phyloP scores from a whole-genome alignment of 2,797 vertebrate genomes.

The Lepus townsendii region DNA sequence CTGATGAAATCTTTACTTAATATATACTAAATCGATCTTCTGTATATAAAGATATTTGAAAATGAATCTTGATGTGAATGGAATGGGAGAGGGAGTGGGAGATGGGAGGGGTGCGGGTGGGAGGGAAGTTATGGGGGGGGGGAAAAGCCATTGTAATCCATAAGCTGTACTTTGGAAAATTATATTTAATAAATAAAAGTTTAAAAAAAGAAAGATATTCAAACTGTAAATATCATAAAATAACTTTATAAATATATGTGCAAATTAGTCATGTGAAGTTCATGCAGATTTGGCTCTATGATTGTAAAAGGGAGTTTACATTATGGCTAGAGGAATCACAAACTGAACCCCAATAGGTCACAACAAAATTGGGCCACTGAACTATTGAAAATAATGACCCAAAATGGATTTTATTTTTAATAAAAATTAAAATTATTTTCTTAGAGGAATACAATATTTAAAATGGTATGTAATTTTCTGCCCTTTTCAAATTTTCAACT shows the following conservation, averaged over 20 bases:
- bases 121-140: too few relatives aligned
- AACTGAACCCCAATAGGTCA: not conserved
- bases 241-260: not conserved
- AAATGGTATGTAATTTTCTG: not conserved
- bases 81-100: too few relatives aligned
- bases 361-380: not conserved
- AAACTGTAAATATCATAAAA: constrained; percentile 38
- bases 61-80: too few relatives aligned
- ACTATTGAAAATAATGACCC: not conserved
- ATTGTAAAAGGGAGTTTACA: not conserved
- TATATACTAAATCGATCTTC: too few relatives aligned
- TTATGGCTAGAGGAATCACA: not conserved
- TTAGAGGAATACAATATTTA: not conserved
- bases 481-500: not conserved
- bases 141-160: too few relatives aligned
- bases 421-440: not conserved
- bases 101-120: too few relatives aligned
- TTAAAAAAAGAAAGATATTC: not conserved
- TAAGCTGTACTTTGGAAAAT: too few relatives aligned
- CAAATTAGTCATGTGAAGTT: not conserved
- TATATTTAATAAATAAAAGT: too few relatives aligned
- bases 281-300: not conserved
- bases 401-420: not conserved
- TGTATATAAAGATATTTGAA: too few relatives aligned
- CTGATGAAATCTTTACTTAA: too few relatives aligned